phyloP scores from a whole-genome alignment of 1,140 invertebrate genomes.

The Caligus rogercresseyi region DNA sequence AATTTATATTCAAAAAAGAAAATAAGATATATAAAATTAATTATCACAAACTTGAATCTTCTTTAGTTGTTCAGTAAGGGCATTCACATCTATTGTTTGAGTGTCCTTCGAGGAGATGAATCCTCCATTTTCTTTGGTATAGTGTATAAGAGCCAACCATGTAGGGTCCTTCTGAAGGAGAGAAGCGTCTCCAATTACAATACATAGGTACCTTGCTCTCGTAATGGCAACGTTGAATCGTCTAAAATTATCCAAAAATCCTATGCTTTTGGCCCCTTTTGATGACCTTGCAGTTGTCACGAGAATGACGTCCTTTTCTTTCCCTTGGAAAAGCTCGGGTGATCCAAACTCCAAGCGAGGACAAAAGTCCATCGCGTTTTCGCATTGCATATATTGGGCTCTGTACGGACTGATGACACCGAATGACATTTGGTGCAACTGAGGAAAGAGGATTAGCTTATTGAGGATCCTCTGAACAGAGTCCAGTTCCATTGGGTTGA shows the following conservation, averaged over 20 bases:
- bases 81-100: too few relatives aligned
- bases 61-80: too few relatives aligned
- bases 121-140: neutral
- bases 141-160: constrained; percentile 39
- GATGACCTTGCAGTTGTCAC: constrained; percentile 58
- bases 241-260: constrained; percentile 53
- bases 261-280: constrained; percentile 35
- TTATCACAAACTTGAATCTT: too few relatives aligned
- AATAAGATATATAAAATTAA: too few relatives aligned
- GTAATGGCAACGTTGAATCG: constrained; percentile 73
- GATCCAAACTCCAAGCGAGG: constrained; percentile 43
- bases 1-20: too few relatives aligned
- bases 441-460: neutral
- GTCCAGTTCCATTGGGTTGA: constrained; percentile 63
- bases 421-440: neutral
- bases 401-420: constrained; percentile 62
- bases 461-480: constrained; percentile 27
- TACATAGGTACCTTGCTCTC: constrained; percentile 51
- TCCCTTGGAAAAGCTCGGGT: constrained; percentile 90
- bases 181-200: constrained; percentile 64
- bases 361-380: neutral
- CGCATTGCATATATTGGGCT: neutral
- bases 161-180: constrained; percentile 45
- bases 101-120: neutral
- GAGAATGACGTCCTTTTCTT: constrained; percentile 67